Conservation (phyloP, 2,888 invertebrate genomes). For the Rhingia rostrata region DNA sequence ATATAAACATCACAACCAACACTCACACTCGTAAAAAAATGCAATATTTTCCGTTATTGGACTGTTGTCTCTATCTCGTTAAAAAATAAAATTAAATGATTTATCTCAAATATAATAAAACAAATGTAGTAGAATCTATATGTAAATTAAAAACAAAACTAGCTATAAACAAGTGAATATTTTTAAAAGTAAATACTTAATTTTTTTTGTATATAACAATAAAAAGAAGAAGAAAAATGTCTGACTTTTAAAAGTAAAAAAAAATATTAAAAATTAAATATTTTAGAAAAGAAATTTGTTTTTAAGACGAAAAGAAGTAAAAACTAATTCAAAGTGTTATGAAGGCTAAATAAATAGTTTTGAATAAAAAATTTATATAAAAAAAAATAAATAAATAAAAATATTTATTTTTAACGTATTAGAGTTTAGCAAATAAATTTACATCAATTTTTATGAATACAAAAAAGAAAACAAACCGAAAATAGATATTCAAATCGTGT, state of each 20-base stretch:
- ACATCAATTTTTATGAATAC: constrained; percentile 46
- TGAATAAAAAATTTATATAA: constrained; percentile 27
- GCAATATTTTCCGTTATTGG: constrained; percentile 60
- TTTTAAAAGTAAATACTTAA: constrained; percentile 47
- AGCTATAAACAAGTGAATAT: constrained; percentile 57
- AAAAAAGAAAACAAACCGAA: not conserved
- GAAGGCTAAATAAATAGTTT: constrained; percentile 58
- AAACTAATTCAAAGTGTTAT: constrained; percentile 35
- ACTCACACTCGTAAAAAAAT: constrained; percentile 60
- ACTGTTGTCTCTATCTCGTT: constrained; percentile 59
- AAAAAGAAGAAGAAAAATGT: constrained; percentile 41
- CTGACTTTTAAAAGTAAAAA: constrained; percentile 48
- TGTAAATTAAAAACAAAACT: constrained; percentile 18
- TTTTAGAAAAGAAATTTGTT: constrained; percentile 15
- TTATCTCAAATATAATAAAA: constrained; percentile 40
- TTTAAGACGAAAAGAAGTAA: constrained; percentile 36
- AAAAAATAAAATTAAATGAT: constrained; percentile 25
- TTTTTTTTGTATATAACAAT: constrained; percentile 59
- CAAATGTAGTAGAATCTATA: constrained; percentile 50
- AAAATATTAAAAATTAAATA: constrained; percentile 10
- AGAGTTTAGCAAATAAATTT: constrained; percentile 55
- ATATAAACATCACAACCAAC: constrained; percentile 52
- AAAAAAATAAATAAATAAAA: constrained; percentile 31
- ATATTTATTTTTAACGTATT: constrained; percentile 66
- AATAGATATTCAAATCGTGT: constrained; percentile 46